Evolutionary conservation across 1,140 invertebrate genomes (phyloP), one percentile per base, ranked within the genome.

Genomic region (Probaryconus sp.): DNA sequence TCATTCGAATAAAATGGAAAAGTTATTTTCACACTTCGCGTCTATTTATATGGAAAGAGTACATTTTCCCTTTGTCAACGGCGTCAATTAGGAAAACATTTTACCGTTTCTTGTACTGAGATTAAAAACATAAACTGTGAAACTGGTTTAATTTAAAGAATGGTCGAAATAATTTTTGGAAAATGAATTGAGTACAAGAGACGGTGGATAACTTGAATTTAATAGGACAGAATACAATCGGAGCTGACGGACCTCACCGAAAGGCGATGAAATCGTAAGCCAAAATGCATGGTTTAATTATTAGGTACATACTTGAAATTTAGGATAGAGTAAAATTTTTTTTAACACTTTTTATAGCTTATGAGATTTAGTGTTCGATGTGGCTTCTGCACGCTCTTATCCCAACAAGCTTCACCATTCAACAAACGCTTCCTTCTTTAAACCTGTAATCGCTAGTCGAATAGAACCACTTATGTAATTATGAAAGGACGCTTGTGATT

Each of bases 241-340:
- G 50, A 53, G 56, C 30, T 28, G 63, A 51, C 51, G 63, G 77
- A 47, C 73, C 37, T 60, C 70, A 60, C 28, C 50, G 56, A 64
- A 71, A 58, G 65, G 70, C 51, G 24, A 68, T 72, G 74, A n/a
- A 77, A 77, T 78, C 72, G 81, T 83, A 80, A 83, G 82, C 80
- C 51, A 80, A 82, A 60, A 64, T 77, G 81, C 81, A 83, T 81
- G 81, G 55, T 78, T 17, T 5, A 40, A 16, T n/a, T n/a, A n/a
- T n/a, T n/a, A n/a, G n/a, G n/a, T n/a, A n/a, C n/a, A n/a, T n/a
- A n/a, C 11, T 10, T 43, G 13, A 26, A 20, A n/a, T 10, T 20
- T 9, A 43, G 26, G 11, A 14, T 35, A 48, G 51, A 53, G 40
- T 35, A 21, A 21, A 37, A 33, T 48, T 31, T 55, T 40, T 58